A percentile compares a stretch with the other conserved stretches of the same genome.
Evolutionary conservation across 2,888 invertebrate genomes (phyloP).

Genomic region (Synanthedon formicaeformis): DNA sequence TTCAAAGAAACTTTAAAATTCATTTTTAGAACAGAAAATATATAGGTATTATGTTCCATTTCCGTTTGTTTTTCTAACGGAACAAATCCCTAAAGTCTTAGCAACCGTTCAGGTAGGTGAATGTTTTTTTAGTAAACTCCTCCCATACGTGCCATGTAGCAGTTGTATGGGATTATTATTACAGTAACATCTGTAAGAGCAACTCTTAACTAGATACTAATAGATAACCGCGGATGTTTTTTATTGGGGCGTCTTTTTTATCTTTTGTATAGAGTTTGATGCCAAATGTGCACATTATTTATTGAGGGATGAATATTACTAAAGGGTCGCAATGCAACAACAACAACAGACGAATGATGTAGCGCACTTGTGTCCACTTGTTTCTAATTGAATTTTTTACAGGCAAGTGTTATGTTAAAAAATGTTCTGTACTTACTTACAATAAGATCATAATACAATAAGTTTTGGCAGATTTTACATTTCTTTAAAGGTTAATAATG

Average conservation of each 20-base stretch:
- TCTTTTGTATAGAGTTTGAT: conserved; percentile 51
- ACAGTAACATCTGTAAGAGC: conserved; percentile 61
- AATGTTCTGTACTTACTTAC: too few relatives aligned
- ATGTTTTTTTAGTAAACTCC: conserved; percentile 25
- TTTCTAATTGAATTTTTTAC: conserved; percentile 51
- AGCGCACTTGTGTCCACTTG: conserved; percentile 61
- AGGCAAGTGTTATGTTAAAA: conserved; percentile 7
- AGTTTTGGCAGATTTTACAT: too few relatives aligned
- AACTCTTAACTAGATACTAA: conserved; percentile 67
- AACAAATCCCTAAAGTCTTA: conserved; percentile 31
- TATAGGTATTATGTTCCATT: conserved; percentile 10
- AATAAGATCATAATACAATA: too few relatives aligned
- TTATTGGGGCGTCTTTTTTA: conserved; percentile 57
- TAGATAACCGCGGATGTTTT: conserved; percentile 69
- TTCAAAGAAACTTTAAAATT: too few relatives aligned
- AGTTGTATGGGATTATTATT: conserved; percentile 47
- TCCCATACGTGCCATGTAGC: conserved; percentile 9
- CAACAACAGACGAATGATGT: conserved; percentile 47
- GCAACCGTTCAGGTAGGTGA: conserved; percentile 21
- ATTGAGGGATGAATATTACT: conserved; percentile 38
- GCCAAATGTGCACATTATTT: conserved; percentile 65
- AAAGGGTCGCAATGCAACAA: conserved; percentile 13
- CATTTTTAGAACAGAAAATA: too few relatives aligned
- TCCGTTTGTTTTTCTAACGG: conserved; percentile 42
- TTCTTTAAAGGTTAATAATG: too few relatives aligned